A percentile compares a stretch with the other conserved stretches of the same genome.
These are phyloP conservation scores for Synanthedon myopaeformis DNA, from an alignment of 2,888 invertebrate species.

Conservation along the genomic window DNA sequence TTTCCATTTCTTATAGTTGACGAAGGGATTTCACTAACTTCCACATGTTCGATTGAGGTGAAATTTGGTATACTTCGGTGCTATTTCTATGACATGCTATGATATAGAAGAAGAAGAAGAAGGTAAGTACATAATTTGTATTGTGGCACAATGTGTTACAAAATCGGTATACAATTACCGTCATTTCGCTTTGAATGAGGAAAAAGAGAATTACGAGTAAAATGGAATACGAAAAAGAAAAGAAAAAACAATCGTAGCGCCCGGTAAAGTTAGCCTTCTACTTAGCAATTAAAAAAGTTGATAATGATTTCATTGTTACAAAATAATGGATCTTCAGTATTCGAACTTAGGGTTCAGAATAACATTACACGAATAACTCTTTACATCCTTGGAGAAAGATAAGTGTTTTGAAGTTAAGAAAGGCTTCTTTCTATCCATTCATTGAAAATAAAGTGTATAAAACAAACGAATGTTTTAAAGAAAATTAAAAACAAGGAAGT, in stretches of 20 bases:
- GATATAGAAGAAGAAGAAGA: too few relatives aligned
- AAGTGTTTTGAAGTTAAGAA: slow-evolving; percentile 57
- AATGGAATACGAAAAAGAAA: slow-evolving; percentile 18
- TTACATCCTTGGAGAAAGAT: slow-evolving; percentile 44
- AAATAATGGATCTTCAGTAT: slow-evolving; percentile 37
- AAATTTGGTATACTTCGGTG: too few relatives aligned
- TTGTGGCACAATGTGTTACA: too few relatives aligned
- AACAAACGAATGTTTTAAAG: slow-evolving; percentile 66
- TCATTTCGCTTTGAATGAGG: slow-evolving; percentile 12
- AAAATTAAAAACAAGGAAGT: slow-evolving; percentile 70
- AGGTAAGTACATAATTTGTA: too few relatives aligned
- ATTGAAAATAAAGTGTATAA: slow-evolving; percentile 59
- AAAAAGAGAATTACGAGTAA: slow-evolving; percentile 12
- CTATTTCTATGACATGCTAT: too few relatives aligned
- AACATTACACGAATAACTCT: slow-evolving; percentile 18
- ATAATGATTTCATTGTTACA: slow-evolving; percentile 28
- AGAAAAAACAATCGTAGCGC: slow-evolving; percentile 21
- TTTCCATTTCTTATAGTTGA: too few relatives aligned
- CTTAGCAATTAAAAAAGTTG: slow-evolving; percentile 54
- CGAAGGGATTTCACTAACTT: too few relatives aligned
- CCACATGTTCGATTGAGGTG: too few relatives aligned
- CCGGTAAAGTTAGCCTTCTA: slow-evolving; percentile 34
- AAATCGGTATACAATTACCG: background rate
- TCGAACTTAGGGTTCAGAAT: slow-evolving; percentile 37
- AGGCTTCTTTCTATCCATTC: slow-evolving; percentile 55